A percentile compares a stretch with the other conserved stretches of the same genome.
phyloP scores from a whole-genome alignment of 2,797 vertebrate genomes.

The Sciurus vulgaris region DNA sequence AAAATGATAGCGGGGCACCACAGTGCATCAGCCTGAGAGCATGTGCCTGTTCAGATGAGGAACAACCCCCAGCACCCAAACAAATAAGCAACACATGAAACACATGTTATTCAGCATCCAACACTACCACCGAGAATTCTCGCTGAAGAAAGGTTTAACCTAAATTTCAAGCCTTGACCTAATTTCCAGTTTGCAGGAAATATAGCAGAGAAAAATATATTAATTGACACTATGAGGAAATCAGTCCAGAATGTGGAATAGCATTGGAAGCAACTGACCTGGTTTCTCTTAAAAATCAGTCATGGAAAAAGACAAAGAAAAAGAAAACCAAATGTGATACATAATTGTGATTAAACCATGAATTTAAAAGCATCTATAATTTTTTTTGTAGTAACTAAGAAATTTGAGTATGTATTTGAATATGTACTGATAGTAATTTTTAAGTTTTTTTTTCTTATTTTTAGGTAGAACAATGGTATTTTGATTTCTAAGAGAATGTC shows the following conservation, averaged over 20 bases:
- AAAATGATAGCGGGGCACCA: not conserved
- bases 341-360: not conserved
- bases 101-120: not conserved
- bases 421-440: not conserved
- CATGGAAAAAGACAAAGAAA: not conserved
- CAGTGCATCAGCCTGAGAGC: too few relatives aligned
- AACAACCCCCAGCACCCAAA: too few relatives aligned
- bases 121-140: not conserved
- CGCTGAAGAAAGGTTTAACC: constrained; percentile 6
- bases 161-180: constrained; percentile 60
- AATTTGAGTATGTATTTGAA: not conserved
- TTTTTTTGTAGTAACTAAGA: not conserved
- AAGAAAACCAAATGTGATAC: not conserved
- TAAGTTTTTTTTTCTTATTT: not conserved
- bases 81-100: not conserved
- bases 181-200: constrained; percentile 66
- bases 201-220: constrained; percentile 43
- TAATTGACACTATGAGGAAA: constrained; percentile 43
- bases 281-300: constrained; percentile 46
- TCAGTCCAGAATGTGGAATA: constrained; percentile 11
- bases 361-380: constrained; percentile 52
- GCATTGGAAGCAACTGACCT: constrained; percentile 50
- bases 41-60: not conserved
- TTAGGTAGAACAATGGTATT: not conserved
- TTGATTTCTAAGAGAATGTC: constrained; percentile 28